Percentiles rank a stretch among this genome's conserved stretches.
Evolutionary conservation across 1,140 invertebrate species (phyloP).

Genomic region (Acromyrmex charruanus): DNA sequence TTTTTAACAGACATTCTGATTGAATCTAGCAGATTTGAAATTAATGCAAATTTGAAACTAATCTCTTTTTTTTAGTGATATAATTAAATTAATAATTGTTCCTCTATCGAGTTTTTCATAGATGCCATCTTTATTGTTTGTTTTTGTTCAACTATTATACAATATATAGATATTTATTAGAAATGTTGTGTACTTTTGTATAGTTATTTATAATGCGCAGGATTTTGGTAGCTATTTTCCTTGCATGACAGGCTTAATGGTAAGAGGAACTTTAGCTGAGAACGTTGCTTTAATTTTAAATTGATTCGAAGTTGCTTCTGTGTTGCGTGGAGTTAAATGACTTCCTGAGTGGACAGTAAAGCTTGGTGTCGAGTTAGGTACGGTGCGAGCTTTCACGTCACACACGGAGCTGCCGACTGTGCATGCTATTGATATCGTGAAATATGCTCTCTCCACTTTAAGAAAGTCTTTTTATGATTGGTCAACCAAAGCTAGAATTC

Average conservation of each 20-base stretch:
- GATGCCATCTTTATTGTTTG: background rate
- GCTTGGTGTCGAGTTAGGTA: constrained; percentile 47
- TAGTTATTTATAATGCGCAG: background rate
- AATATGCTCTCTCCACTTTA: constrained; percentile 15
- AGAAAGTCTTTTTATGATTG: constrained; percentile 32
- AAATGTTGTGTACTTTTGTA: background rate
- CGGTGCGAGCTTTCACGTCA: constrained; percentile 1
- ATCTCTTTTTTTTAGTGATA: no score
- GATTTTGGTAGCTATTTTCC: background rate
- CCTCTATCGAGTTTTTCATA: background rate
- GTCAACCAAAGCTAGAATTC: constrained; percentile 13
- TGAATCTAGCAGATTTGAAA: no score
- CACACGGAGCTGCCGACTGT: constrained; percentile 2
- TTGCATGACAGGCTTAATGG: constrained; percentile 5
- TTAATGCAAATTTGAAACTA: no score
- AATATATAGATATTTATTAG: background rate
- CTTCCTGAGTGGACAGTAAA: constrained; percentile 51
- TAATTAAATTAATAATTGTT: background rate
- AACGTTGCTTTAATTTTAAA: constrained; percentile 45
- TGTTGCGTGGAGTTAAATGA: constrained; percentile 49
- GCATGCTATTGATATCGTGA: constrained; percentile 51
- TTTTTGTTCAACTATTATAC: background rate
- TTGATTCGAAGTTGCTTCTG: constrained; percentile 44
- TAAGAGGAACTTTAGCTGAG: background rate
- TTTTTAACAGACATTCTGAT: no score